phyloP scores from a whole-genome alignment of 2,797 vertebrate genomes.

The Cynopterus sphinx region DNA sequence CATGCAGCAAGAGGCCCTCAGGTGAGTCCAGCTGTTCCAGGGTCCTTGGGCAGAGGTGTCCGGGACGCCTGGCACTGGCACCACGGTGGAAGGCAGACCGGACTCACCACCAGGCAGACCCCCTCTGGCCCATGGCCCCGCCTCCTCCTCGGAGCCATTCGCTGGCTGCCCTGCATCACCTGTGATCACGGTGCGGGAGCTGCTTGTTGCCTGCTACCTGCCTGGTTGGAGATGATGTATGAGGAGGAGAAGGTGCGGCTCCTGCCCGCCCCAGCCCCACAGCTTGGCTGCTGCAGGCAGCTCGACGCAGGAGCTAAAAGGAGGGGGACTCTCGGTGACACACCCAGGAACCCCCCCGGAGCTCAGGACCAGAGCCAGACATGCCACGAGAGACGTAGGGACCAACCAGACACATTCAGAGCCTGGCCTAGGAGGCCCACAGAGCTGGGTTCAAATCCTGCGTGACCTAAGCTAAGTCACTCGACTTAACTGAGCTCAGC shows the following conservation, averaged over 20 bases:
- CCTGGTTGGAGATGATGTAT: conserved; percentile 78
- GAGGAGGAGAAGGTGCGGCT: conserved; percentile 15
- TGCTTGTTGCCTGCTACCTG: conserved; percentile 76
- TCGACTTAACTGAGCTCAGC: not conserved
- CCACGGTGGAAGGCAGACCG: not conserved
- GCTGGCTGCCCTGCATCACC: conserved; percentile 49
- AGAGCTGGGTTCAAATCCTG: not conserved
- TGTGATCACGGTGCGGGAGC: conserved; percentile 59
- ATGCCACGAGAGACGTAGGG: not conserved
- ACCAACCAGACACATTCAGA: not conserved
- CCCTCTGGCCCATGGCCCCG: conserved; percentile 10
- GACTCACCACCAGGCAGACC: not conserved
- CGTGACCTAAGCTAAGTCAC: not conserved
- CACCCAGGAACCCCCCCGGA: not conserved
- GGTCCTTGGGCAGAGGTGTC: not conserved
- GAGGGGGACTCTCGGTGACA: not conserved
- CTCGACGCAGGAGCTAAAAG: not conserved
- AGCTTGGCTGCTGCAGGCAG: not conserved
- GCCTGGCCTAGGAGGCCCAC: not conserved
- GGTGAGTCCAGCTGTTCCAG: not conserved
- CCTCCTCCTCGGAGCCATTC: conserved; percentile 20
- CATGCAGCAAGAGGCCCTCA: not conserved
- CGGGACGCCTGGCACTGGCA: not conserved
- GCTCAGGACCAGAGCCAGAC: not conserved
- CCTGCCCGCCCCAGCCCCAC: not conserved